These are phyloP conservation scores for Dipus sagitta DNA, from an alignment of 2,797 vertebrate genomes.

Conservation along the genomic window DNA sequence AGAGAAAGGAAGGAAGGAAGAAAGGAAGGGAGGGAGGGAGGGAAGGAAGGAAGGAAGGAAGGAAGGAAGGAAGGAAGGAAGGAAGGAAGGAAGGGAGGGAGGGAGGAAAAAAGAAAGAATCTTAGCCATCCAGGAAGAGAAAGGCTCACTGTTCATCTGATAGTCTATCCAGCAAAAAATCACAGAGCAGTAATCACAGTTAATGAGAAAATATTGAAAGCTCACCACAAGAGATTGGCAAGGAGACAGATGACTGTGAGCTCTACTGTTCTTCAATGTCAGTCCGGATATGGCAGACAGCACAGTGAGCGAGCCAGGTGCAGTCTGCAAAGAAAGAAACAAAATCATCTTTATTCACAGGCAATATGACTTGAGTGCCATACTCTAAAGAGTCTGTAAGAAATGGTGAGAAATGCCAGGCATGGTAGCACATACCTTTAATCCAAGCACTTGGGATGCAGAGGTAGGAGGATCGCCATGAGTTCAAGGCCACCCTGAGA, in stretches of 20 bases:
- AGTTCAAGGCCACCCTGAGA: too few relatives aligned
- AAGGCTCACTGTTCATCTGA: background rate
- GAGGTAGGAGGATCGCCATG: too few relatives aligned
- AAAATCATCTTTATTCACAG: background rate
- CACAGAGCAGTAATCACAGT: background rate
- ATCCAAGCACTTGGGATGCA: too few relatives aligned
- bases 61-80: too few relatives aligned
- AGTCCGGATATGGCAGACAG: fast-evolving
- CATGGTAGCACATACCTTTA: too few relatives aligned
- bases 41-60: too few relatives aligned
- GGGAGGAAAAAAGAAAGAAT: background rate
- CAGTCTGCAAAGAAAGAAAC: background rate
- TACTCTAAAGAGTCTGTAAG: fast-evolving
- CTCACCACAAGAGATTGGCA: fast-evolving
- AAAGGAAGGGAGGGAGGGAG: too few relatives aligned
- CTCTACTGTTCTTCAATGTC: fast-evolving
- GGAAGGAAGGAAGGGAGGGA: too few relatives aligned
- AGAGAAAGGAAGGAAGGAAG: background rate
- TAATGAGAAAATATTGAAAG: background rate
- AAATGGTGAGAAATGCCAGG: fast-evolving
- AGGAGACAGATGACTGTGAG: background rate
- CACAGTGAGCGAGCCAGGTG: fast-evolving
- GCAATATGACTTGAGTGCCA: fast-evolving
- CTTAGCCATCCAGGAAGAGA: background rate
- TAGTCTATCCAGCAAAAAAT: background rate